These are phyloP conservation scores for Mus spicilegus DNA, from an alignment of 2,113 vertebrate species.

Conservation along the genomic window DNA sequence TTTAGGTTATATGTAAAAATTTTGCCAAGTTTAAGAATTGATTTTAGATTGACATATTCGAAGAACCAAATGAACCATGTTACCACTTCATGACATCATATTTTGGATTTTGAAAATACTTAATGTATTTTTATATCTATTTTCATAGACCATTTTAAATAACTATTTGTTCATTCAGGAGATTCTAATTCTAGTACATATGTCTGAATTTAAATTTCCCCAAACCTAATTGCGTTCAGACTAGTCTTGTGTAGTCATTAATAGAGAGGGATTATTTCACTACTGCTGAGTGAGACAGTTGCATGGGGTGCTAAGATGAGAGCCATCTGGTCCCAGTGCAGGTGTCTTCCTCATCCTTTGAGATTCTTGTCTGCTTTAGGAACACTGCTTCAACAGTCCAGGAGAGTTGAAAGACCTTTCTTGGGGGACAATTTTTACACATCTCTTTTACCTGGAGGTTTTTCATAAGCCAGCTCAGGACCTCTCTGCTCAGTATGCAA, in stretches of 20 bases:
- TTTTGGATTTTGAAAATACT: neutral
- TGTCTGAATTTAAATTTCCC: neutral
- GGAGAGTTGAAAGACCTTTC: slow-evolving; percentile 57
- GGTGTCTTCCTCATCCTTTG: slow-evolving; percentile 14
- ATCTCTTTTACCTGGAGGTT: slow-evolving; percentile 63
- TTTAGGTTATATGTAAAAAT: neutral
- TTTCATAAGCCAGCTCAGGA: slow-evolving; percentile 66
- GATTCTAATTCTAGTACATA: neutral
- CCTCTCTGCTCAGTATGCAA: slow-evolving; percentile 69
- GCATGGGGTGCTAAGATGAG: neutral
- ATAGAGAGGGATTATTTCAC: neutral
- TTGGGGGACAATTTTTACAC: slow-evolving; percentile 43
- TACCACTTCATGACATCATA: neutral
- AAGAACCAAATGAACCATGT: neutral
- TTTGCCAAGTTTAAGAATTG: neutral
- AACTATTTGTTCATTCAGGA: neutral
- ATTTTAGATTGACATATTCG: neutral
- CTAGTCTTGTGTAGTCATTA: neutral
- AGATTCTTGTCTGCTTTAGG: slow-evolving; percentile 38
- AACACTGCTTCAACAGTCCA: slow-evolving; percentile 46
- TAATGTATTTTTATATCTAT: neutral
- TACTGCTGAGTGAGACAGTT: neutral
- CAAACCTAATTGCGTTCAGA: neutral
- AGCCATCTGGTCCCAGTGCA: neutral
- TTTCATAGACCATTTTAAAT: neutral